Conservation (phyloP, 2,888 invertebrate species). For the Augiades crinisus region DNA sequence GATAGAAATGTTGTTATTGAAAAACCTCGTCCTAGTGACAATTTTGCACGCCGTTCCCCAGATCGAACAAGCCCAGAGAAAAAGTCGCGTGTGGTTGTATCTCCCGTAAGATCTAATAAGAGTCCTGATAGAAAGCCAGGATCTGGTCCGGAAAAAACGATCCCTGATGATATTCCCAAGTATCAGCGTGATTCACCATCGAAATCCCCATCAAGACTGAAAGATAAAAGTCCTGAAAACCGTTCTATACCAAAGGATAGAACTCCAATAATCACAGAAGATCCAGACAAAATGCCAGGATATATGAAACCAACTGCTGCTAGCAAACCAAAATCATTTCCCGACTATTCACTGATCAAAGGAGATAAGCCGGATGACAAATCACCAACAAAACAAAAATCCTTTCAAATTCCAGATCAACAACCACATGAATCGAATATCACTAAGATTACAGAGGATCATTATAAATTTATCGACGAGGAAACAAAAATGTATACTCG, state of each 20-base stretch:
- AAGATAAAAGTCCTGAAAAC: conserved; percentile 34
- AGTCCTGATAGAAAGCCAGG: conserved; percentile 36
- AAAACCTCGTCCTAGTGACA: conserved; percentile 20
- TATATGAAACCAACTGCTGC: conserved; percentile 55
- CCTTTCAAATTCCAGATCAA: conserved; percentile 41
- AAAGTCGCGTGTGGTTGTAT: conserved; percentile 21
- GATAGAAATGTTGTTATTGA: conserved; percentile 37
- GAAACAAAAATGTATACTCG: conserved; percentile 64
- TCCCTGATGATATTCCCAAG: conserved; percentile 15
- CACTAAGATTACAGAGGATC: conserved; percentile 49
- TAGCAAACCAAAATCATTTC: conserved; percentile 37
- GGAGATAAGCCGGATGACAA: conserved; percentile 31
- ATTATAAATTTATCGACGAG: conserved; percentile 65
- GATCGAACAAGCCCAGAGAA: conserved; percentile 28
- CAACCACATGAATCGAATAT: conserved; percentile 30
- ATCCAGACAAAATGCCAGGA: conserved; percentile 47
- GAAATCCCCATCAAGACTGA: conserved; percentile 15
- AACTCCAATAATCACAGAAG: conserved; percentile 6
- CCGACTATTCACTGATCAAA: conserved; percentile 23
- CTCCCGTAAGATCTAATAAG: conserved; percentile 39
- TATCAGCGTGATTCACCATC: conserved; percentile 22
- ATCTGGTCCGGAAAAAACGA: conserved; percentile 1
- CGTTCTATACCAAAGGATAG: not conserved
- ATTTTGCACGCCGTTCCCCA: conserved; percentile 34
- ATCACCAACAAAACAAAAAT: conserved; percentile 35